Base-by-base conservation (phyloP, 2,888 invertebrate species). In the Acleris cristana region DNA sequence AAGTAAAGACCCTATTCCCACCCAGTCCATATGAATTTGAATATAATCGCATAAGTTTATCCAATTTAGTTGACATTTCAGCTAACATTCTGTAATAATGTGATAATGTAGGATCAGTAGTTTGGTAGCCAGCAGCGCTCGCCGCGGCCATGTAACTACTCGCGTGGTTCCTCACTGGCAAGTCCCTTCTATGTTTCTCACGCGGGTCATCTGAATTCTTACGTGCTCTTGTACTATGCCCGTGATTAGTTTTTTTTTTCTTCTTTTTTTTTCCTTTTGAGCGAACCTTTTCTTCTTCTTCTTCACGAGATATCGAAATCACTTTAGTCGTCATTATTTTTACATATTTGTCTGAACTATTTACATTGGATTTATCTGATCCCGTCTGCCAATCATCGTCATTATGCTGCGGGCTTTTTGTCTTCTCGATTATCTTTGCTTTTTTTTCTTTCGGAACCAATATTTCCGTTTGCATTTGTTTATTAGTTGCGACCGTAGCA, bases 31-130 rank as follows among this genome's bases (percentile, higher is more conserved):
- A 3, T 8, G 26, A 23, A 0, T 26, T 23, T 26, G 44, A 40
- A 40, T 58, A 58, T 12, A 58, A 7, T 8, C 8, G 45, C 16
- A 26, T 48, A 5, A 58, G 48, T 30, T 58, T n/a, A 18, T 58
- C 58, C 26, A 58, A n/a, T 58, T 58, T 48, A 18, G 58, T 58
- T 48, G 58, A 58, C 45, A 58, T 58, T 48, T 45, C 23, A 26
- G 23, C 23, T 26, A 58, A 14, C 48, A 60, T 60, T 12, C 40
- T n/a, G 51, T 51, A 14, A 60, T 60, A 23, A 49, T 30, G 6
- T 19, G 26, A 30, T 49, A 40, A 40, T 14, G 40, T 40, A 14
- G 1, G 4, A 14, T 40, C 40, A 14, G 40, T 40, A 40, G 1
- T 0, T 12, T 12, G 34, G 12, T 4, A 34, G 12, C 3, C 4